phyloP scores from a whole-genome alignment of 2,797 vertebrate genomes.

The Oreochromis grahami region DNA sequence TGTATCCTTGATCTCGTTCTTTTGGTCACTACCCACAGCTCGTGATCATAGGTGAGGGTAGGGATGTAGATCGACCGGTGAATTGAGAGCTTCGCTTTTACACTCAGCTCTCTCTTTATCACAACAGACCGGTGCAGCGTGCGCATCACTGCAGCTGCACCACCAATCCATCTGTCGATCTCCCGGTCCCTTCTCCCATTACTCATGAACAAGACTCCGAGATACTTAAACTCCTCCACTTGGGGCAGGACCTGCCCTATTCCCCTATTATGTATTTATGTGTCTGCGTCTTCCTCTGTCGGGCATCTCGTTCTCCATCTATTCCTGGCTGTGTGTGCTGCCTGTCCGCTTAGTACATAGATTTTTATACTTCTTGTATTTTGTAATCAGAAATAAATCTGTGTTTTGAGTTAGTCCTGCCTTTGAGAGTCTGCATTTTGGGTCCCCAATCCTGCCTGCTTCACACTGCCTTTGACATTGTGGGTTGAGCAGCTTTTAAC shows the following conservation, averaged over 20 bases:
- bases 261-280: neutral
- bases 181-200: neutral
- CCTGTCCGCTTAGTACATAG: neutral
- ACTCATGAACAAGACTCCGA: neutral
- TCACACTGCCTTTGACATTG: neutral
- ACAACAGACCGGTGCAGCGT: neutral
- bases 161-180: neutral
- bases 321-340: rapidly evolving
- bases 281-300: neutral
- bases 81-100: neutral
- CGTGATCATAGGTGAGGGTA: rapidly evolving
- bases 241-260: neutral
- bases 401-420: neutral
- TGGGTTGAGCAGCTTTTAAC: neutral
- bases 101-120: rapidly evolving
- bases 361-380: neutral
- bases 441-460: rapidly evolving
- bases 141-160: neutral
- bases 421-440: neutral
- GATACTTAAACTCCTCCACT: neutral
- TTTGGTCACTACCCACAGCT: rapidly evolving
- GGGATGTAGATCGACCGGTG: rapidly evolving
- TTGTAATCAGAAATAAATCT: neutral
- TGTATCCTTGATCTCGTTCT: neutral
- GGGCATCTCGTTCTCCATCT: neutral